These are phyloP conservation scores for Archilochus colubris DNA, from an alignment of 2,113 vertebrate genomes.

Conservation along the genomic window DNA sequence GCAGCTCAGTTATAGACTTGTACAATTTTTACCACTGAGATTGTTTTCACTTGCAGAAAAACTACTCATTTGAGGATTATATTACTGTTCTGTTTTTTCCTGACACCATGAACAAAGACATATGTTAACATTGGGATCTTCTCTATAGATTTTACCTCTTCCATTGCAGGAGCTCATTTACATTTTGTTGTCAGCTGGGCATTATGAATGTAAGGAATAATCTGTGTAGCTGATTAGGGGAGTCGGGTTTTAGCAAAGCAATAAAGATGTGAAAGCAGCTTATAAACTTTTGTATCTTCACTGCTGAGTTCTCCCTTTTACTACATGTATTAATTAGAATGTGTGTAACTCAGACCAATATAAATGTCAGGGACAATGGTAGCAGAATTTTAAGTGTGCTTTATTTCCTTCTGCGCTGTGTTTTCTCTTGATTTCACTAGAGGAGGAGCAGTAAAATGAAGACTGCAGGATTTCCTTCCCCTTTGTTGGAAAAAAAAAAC, in stretches of 20 bases:
- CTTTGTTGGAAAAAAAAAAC: neutral
- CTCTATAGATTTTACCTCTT: neutral
- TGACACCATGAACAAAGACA: neutral
- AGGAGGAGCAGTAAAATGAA: neutral
- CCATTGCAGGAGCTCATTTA: neutral
- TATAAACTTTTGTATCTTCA: slow-evolving; percentile 36
- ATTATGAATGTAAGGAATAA: neutral
- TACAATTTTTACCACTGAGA: neutral
- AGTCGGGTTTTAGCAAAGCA: neutral
- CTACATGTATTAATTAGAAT: slow-evolving; percentile 4
- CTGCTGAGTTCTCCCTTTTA: neutral
- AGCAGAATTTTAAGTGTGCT: neutral
- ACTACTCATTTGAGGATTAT: neutral
- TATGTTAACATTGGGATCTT: neutral
- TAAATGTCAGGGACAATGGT: neutral
- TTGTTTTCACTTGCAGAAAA: neutral
- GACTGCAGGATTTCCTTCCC: neutral
- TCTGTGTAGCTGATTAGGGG: neutral
- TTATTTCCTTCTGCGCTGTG: neutral
- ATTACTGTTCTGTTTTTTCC: neutral
- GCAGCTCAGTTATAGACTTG: neutral
- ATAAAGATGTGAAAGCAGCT: slow-evolving; percentile 13
- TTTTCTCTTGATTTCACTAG: neutral
- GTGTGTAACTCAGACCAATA: slow-evolving; percentile 11
- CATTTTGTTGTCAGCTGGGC: neutral